These are phyloP conservation scores for Baccha elongata DNA, from an alignment of 2,888 invertebrate genomes.

Conservation along the genomic window DNA sequence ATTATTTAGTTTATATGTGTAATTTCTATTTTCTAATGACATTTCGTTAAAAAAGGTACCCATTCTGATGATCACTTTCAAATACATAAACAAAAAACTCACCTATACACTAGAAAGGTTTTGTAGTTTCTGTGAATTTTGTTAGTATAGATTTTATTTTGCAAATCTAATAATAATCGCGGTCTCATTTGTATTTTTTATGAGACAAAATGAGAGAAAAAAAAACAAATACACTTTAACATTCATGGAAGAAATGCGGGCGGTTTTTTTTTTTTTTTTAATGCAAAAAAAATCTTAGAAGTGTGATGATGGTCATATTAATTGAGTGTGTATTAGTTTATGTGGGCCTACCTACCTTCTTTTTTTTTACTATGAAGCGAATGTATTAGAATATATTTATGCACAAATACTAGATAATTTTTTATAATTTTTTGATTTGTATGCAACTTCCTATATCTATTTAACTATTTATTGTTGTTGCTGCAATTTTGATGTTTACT, in stretches of 20 bases:
- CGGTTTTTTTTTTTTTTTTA: conserved; percentile 40
- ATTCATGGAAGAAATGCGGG: conserved; percentile 52
- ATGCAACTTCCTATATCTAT: not conserved
- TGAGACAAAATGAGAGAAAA: conserved; percentile 21
- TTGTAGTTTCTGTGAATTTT: conserved; percentile 43
- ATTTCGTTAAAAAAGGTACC: conserved; percentile 27
- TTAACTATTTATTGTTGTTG: not conserved
- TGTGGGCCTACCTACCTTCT: conserved; percentile 2
- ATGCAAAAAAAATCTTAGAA: conserved; percentile 13
- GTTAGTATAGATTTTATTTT: conserved; percentile 32
- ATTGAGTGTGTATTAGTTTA: not conserved
- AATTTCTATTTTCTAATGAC: conserved; percentile 55
- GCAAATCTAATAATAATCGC: conserved; percentile 70
- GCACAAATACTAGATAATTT: not conserved
- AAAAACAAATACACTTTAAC: conserved; percentile 20
- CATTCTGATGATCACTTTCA: conserved; percentile 14
- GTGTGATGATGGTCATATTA: conserved; percentile 2
- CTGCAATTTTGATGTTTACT: not conserved
- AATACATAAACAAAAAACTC: conserved; percentile 23
- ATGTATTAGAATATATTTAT: not conserved
- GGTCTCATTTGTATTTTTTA: conserved; percentile 56
- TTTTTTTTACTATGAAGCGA: not conserved
- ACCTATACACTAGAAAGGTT: conserved; percentile 17
- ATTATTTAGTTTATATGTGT: conserved; percentile 19
- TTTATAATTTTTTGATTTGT: not conserved